Evolutionary conservation across 2,113 vertebrate genomes (phyloP).

Genomic region (Galeopterus variegatus): DNA sequence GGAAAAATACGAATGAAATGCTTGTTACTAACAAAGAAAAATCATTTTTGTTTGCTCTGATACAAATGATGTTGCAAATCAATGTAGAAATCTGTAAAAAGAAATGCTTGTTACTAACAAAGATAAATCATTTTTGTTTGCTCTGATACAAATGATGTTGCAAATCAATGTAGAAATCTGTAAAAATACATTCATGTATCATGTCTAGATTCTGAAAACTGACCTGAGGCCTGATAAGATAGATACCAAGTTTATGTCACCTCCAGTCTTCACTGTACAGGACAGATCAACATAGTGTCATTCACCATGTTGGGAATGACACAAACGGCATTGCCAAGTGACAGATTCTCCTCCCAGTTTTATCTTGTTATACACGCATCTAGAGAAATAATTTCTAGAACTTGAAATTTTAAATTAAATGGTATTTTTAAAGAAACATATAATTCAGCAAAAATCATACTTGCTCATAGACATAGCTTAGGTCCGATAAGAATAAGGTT

Average conservation of each 20-base stretch:
- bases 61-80: background rate
- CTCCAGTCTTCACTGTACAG: background rate
- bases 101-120: constrained; percentile 1
- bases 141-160: background rate
- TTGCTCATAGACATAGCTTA: constrained; percentile 23
- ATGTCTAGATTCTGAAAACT: background rate
- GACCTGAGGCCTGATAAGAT: background rate
- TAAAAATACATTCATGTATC: background rate
- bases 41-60: constrained; percentile 20
- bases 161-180: background rate
- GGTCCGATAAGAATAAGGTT: background rate
- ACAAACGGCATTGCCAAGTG: background rate
- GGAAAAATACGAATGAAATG: background rate
- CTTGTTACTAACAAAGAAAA: constrained; percentile 35
- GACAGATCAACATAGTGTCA: background rate
- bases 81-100: background rate
- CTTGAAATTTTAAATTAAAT: background rate
- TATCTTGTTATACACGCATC: background rate
- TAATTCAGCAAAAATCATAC: constrained; percentile 35
- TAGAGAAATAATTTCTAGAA: background rate
- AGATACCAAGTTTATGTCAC: background rate
- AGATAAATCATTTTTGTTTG: constrained; percentile 27
- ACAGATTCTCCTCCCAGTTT: background rate
- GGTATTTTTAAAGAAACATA: background rate
- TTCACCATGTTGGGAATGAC: background rate